Conservation (phyloP, 2,797 vertebrate species). For the Cyclura pinguis region DNA sequence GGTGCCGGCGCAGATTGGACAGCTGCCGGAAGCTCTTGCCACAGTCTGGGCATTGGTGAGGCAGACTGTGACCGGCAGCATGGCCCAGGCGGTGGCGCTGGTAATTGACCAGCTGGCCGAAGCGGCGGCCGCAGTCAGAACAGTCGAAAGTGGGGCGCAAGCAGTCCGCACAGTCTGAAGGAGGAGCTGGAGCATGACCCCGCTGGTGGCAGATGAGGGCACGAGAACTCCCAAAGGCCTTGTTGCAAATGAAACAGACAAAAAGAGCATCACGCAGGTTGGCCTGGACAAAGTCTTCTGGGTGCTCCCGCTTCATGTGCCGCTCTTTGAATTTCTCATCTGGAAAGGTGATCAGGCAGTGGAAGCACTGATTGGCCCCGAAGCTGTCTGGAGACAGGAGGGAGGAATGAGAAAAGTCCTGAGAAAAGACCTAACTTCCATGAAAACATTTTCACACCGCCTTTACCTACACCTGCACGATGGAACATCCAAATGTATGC, state of each 20-base stretch:
- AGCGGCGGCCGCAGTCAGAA: constrained; percentile 72
- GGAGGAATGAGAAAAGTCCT: neutral
- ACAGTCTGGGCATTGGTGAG: constrained; percentile 84
- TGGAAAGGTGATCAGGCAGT: constrained; percentile 89
- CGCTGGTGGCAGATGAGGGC: constrained; percentile 87
- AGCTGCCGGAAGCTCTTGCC: constrained; percentile 84
- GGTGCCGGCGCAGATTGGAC: constrained; percentile 83
- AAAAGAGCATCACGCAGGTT: constrained; percentile 87
- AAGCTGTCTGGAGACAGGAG: constrained; percentile 77
- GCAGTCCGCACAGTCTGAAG: constrained; percentile 81
- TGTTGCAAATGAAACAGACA: constrained; percentile 87
- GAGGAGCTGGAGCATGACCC: constrained; percentile 83
- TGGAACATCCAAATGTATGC: neutral
- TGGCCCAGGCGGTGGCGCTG: constrained; percentile 82
- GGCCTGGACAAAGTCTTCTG: constrained; percentile 87
- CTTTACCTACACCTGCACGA: neutral
- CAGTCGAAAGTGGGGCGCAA: constrained; percentile 81
- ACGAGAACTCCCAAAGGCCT: constrained; percentile 86
- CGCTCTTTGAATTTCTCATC: constrained; percentile 88
- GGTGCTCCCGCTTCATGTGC: constrained; percentile 89
- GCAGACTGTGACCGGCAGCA: constrained; percentile 54
- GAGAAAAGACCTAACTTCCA: neutral
- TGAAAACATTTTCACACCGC: neutral
- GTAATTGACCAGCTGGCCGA: constrained; percentile 81
- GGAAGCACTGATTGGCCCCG: constrained; percentile 86